Evolutionary conservation across 1,140 invertebrate species (phyloP).

Genomic region (Drosophila kanapiae): DNA sequence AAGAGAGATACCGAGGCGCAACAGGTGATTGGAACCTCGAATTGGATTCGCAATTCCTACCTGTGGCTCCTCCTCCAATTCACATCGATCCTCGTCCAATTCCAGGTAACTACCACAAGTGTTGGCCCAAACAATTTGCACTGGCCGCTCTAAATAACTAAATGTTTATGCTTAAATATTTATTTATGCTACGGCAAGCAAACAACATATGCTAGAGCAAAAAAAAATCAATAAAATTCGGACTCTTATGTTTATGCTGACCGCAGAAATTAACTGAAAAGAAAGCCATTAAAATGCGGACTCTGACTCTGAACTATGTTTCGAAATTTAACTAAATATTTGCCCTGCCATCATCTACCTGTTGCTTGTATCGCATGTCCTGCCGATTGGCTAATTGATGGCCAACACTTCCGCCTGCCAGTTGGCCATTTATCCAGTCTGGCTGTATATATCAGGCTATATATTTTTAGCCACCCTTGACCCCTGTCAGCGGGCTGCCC

Average conservation of each 20-base stretch:
- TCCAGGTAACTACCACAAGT: constrained; percentile 39
- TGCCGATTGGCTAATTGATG: constrained; percentile 39
- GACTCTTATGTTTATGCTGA: constrained; percentile 35
- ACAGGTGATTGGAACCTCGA: constrained; percentile 45
- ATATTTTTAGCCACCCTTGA: constrained; percentile 22
- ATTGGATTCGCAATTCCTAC: constrained; percentile 16
- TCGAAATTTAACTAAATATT: constrained; percentile 26
- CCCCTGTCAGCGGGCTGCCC: constrained; percentile 31
- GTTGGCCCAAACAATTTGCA: constrained; percentile 21
- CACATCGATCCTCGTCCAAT: constrained; percentile 7
- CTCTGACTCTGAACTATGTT: constrained; percentile 25
- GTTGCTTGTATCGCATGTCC: constrained; percentile 39
- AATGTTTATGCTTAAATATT: constrained; percentile 10
- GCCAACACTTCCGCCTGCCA: constrained; percentile 18
- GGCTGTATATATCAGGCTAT: background rate
- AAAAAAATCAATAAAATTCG: constrained; percentile 61
- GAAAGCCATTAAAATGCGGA: constrained; percentile 5
- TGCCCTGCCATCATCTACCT: constrained; percentile 18
- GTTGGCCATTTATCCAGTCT: background rate
- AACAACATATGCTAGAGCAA: constrained; percentile 54
- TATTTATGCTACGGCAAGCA: constrained; percentile 3
- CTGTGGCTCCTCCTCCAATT: constrained; percentile 26
- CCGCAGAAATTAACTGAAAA: constrained; percentile 5
- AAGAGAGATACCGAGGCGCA: constrained; percentile 47
- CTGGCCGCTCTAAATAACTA: constrained; percentile 36